These are phyloP conservation scores for Himantopus leucocephalus DNA, from an alignment of 2,113 vertebrate genomes.

Conservation along the genomic window DNA sequence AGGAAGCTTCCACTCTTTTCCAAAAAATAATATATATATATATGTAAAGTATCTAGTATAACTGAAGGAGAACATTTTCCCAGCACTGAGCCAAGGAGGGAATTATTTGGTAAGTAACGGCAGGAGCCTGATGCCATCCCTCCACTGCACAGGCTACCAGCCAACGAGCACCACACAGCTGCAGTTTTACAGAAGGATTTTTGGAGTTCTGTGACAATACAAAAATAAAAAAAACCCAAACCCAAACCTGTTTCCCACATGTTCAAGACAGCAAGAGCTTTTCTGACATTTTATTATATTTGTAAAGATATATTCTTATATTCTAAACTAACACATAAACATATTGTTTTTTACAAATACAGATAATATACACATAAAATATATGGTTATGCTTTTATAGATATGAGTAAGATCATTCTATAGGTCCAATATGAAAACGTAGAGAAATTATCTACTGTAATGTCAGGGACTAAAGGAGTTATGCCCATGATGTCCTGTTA, in stretches of 20 bases:
- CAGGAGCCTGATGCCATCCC: not conserved
- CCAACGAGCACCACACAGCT: slow-evolving; percentile 18
- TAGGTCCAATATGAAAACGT: not conserved
- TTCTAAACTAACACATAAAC: not conserved
- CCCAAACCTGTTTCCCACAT: not conserved
- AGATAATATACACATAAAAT: not conserved
- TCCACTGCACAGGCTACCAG: not conserved
- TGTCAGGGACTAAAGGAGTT: not conserved
- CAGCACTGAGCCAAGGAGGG: not conserved
- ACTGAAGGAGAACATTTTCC: not conserved
- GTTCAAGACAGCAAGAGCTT: not conserved
- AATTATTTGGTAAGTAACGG: not conserved
- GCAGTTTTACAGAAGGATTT: slow-evolving; percentile 11
- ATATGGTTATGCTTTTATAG: not conserved
- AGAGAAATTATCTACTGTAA: not conserved
- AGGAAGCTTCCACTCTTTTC: not conserved
- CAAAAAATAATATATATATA: not conserved
- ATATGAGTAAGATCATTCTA: not conserved
- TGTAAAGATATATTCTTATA: not conserved
- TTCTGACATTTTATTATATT: slow-evolving; percentile 5
- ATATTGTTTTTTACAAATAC: not conserved
- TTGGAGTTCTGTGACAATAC: not conserved
- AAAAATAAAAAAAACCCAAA: not conserved
- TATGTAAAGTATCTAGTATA: not conserved
- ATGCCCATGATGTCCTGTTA: not conserved